These are phyloP conservation scores for Microctenopoma lineatum DNA, from an alignment of 2,797 vertebrate genomes.

Conservation along the genomic window DNA sequence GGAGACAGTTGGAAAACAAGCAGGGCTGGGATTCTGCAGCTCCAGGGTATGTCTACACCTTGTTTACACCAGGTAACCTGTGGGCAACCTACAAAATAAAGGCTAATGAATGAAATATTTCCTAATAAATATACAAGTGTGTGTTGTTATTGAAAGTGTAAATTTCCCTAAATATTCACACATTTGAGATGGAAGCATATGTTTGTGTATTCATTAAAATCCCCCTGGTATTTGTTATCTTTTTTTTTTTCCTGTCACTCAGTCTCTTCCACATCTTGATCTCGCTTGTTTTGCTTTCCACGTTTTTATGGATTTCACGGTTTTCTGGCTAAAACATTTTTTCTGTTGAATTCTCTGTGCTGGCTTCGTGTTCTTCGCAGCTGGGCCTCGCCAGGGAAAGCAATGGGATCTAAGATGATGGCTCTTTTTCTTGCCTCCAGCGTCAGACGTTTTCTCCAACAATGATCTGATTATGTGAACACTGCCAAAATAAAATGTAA, in stretches of 20 bases:
- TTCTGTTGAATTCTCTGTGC: conserved; percentile 3
- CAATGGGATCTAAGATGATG: conserved; percentile 2
- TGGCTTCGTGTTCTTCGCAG: conserved; percentile 14
- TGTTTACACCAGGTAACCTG: too few relatives aligned
- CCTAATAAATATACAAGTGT: too few relatives aligned
- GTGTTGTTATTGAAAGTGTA: too few relatives aligned
- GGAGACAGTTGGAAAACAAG: too few relatives aligned
- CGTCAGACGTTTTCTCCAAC: conserved; percentile 24
- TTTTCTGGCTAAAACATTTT: conserved; percentile 20
- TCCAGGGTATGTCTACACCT: too few relatives aligned
- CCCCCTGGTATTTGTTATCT: conserved; percentile 39
- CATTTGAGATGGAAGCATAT: conserved; percentile 8
- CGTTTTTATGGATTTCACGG: conserved; percentile 22
- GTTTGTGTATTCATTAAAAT: conserved; percentile 25
- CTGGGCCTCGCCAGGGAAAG: conserved; percentile 20
- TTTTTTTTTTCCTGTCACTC: conserved; percentile 19
- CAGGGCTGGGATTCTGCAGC: too few relatives aligned
- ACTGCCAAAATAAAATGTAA: conserved; percentile 34
- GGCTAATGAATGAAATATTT: too few relatives aligned
- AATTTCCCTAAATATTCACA: neutral
- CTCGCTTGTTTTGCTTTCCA: conserved; percentile 49
- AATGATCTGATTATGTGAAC: conserved; percentile 25
- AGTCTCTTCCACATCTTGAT: conserved; percentile 15
- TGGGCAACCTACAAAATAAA: too few relatives aligned
- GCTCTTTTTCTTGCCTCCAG: conserved; percentile 25